Base-by-base conservation (phyloP, 1,140 invertebrate species). In the Diachasmimorpha longicaudata region DNA sequence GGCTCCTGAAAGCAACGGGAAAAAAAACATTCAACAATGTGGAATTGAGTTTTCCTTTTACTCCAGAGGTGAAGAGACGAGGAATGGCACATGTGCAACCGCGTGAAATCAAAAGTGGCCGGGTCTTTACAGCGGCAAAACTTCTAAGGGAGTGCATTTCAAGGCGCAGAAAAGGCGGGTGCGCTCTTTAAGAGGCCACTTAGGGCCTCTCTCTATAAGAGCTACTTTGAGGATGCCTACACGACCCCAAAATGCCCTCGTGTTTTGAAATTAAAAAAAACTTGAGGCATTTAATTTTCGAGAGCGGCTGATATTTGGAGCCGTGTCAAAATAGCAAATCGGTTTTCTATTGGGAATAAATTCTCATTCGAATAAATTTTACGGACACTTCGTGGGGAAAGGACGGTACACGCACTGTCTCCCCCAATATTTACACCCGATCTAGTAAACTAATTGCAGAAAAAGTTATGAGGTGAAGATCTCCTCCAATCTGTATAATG, bases 1-100 rank as follows among this genome's bases (percentile, higher is more conserved):
- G 99, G 99, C 90, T 99, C 98, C 95, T 97, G 85, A 1, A 87
- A 86, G 74, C 75, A 79, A 68, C 78, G 72, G n/a, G n/a, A n/a
- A 48, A 70, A 76, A 78, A 68, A 46, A 58, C 39, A 44, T 70
- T 58, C 69, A 52, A 46, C 63, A 68, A 19, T 16, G 48, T 69
- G 52, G 37, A 52, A 55, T 39, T 55, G 46, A 48, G 23, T 68
- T 48, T 68, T 69, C 67, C 39, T 23, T 69, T 52, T 36, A n/a
- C 19, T 44, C n/a, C 11, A 19, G 37, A 66, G 16, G 36, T 36
- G 58, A 16, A 37, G 25, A 23, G 36, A 74, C 10, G 63, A 39
- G 25, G 58, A 71, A 42, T 71, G 42, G 42, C 46, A 63, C n/a
- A 23, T 70, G 70, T 68, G 44, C 55, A 72, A 52, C 46, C 36